phyloP scores from a whole-genome alignment of 2,113 vertebrate species.

The Corvus moneduloides region DNA sequence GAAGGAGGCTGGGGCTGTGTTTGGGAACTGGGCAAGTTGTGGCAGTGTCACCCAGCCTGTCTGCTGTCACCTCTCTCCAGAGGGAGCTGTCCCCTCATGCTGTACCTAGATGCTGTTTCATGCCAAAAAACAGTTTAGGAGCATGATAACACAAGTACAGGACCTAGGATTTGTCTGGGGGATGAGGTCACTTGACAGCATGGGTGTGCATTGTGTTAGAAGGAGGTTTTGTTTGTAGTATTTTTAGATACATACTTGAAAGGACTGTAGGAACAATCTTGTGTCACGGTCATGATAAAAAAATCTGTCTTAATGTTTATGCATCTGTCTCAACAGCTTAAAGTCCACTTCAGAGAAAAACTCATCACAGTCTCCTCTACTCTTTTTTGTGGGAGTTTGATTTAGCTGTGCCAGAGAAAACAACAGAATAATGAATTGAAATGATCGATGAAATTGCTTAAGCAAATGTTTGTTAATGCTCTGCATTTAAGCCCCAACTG shows the following conservation, averaged over 20 bases:
- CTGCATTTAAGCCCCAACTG: neutral
- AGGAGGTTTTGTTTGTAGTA: neutral
- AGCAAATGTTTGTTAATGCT: neutral
- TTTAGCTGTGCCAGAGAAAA: neutral
- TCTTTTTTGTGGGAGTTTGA: neutral
- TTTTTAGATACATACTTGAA: neutral
- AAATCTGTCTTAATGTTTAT: neutral
- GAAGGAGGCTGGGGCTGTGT: neutral
- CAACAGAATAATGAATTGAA: neutral
- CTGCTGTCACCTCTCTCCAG: neutral
- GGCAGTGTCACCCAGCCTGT: neutral
- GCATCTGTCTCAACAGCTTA: neutral
- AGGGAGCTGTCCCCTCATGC: neutral
- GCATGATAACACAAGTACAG: neutral
- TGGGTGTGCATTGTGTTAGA: neutral
- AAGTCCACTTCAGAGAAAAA: neutral
- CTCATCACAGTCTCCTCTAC: neutral
- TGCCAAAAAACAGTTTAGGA: rapidly evolving
- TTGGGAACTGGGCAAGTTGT: neutral
- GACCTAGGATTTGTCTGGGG: neutral
- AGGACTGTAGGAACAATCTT: neutral
- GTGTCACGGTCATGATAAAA: neutral
- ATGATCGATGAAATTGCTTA: neutral
- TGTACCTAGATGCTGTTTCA: neutral
- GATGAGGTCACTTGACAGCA: rapidly evolving